Evolutionary conservation across 2,113 vertebrate genomes (phyloP).

Genomic region (Rhineura floridana): DNA sequence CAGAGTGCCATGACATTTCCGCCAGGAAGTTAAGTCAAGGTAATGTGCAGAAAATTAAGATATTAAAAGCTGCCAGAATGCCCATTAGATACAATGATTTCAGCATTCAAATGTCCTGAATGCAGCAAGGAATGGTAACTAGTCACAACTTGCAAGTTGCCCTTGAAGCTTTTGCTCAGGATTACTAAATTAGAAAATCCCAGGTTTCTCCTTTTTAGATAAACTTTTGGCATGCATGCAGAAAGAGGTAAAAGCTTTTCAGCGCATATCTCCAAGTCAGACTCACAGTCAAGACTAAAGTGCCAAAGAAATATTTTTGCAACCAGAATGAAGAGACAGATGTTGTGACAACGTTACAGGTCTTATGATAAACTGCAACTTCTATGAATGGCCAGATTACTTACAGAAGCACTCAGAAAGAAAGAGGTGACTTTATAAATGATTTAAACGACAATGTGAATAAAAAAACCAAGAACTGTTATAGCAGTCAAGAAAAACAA

Average conservation of each 20-base stretch:
- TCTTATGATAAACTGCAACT: neutral
- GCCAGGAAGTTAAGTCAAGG: neutral
- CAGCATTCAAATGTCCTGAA: neutral
- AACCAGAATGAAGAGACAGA: neutral
- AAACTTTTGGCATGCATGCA: neutral
- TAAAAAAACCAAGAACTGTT: neutral
- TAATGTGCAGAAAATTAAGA: neutral
- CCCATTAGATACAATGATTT: neutral
- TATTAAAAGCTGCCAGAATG: neutral
- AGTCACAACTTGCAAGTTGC: neutral
- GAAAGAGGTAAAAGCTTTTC: neutral
- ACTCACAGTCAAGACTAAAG: neutral
- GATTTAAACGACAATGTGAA: neutral
- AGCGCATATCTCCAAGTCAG: neutral
- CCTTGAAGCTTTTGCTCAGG: neutral
- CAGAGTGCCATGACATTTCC: neutral
- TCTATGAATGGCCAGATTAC: neutral
- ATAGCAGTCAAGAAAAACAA: neutral
- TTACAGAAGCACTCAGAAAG: neutral
- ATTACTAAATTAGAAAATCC: neutral
- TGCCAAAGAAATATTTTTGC: neutral
- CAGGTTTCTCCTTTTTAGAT: neutral
- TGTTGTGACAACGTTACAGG: neutral
- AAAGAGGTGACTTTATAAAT: neutral
- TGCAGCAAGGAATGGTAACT: neutral